phyloP scores from a whole-genome alignment of 1,140 invertebrate genomes.

The Caenorhabditis remanei region DNA sequence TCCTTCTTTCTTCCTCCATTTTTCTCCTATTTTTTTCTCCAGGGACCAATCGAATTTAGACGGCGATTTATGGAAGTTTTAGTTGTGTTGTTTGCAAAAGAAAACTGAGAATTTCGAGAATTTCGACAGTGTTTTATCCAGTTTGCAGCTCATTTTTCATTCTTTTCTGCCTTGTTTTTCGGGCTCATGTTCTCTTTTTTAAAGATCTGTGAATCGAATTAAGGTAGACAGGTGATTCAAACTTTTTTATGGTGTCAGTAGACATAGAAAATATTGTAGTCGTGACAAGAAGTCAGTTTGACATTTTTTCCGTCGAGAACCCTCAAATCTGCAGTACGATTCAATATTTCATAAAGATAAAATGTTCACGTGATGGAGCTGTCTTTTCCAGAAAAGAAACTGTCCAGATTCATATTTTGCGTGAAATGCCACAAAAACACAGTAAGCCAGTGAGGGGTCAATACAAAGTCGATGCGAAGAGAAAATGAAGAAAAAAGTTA shows the following conservation, averaged over 20 bases:
- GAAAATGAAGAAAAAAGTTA: no score
- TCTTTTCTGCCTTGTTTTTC: not conserved
- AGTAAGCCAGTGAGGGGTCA: no score
- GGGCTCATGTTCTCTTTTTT: not conserved
- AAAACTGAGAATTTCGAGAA: not conserved
- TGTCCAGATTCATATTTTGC: no score
- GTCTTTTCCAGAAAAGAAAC: no score
- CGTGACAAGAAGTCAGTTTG: not conserved
- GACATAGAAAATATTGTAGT: not conserved
- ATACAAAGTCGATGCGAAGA: no score
- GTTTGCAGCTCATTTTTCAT: constrained; percentile 40
- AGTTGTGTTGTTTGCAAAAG: constrained; percentile 11
- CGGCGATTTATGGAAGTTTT: constrained; percentile 44
- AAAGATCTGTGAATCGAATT: not conserved
- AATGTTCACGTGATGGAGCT: no score
- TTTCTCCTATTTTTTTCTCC: not conserved
- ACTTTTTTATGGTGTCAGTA: no score
- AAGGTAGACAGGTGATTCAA: no score
- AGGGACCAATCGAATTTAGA: constrained; percentile 48
- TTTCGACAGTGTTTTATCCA: constrained; percentile 8
- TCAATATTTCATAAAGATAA: no score
- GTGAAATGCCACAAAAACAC: no score
- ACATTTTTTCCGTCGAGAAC: not conserved
- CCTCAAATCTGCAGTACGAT: no score
- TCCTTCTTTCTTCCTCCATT: not conserved